Evolutionary conservation across 2,113 vertebrate genomes (phyloP), one percentile per base, ranked within the genome.

Genomic region (Mesitornis unicolor): DNA sequence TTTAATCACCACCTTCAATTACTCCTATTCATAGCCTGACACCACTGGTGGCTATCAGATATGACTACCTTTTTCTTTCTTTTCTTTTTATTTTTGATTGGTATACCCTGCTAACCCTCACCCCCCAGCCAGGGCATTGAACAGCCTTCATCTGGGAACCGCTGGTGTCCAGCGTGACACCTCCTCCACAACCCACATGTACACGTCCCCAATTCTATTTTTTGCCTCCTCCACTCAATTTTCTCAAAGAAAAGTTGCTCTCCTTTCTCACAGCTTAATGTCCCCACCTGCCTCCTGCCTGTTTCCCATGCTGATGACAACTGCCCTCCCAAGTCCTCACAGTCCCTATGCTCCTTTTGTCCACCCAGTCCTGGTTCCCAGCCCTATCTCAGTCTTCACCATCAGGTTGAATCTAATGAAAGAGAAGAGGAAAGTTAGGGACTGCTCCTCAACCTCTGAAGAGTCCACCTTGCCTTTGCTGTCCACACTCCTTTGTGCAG

Each of bases 151-250:
- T 13, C 50, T 73, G 42, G 33, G 48, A 85, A 90, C 43, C 18
- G 25, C 9, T 26, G 17, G 20, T 36, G 9, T 22, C 48, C 45
- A 45, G 14, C 43, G 71, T 68, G 53, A 75, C 8, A 36, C 1
- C 6, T 63, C 33, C 47, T 70, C 65, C 1, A 2, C 1, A 3
- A 69, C 18, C 10, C 60, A 54, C 16, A 26, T 0, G 3, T 33
- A 38, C n/a, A 17, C 17, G 69, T 35, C 21, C 24, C 29, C 36
- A 36, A 1, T 57, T 86, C 70, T 51, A 2, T 0, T 43, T 67
- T 57, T 54, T 56, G 29, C 29, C 7, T 36, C 14, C 11, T 43
- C 14, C 35, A 82, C 1, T 5, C 29, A n/a, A 28, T 61, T 93
- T 87, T 24, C 63, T 74, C 48, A 35, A 74, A 54, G 12, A 59